These are phyloP conservation scores for Ctenomys sociabilis DNA, from an alignment of 2,113 vertebrate species.

Conservation along the genomic window DNA sequence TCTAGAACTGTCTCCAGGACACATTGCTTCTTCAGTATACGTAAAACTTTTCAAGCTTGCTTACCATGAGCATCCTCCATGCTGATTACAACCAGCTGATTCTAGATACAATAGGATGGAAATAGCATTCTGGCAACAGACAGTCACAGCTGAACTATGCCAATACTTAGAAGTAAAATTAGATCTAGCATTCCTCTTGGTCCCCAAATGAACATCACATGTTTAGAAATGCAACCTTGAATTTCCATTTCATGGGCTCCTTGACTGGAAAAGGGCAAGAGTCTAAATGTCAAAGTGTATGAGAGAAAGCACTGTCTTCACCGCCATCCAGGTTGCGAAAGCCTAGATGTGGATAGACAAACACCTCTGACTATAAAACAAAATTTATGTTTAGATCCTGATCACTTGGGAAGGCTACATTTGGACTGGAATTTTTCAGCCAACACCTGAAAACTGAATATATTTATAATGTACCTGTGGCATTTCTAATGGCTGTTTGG, in stretches of 20 bases:
- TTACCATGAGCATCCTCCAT: neutral
- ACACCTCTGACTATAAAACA: neutral
- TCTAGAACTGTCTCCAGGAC: neutral
- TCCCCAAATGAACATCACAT: neutral
- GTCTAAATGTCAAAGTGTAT: neutral
- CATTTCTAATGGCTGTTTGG: constrained; percentile 32
- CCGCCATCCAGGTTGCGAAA: neutral
- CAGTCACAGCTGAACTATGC: constrained; percentile 28
- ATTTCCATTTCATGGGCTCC: constrained; percentile 24
- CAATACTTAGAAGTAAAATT: constrained; percentile 22
- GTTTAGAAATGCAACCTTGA: constrained; percentile 23
- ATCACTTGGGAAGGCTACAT: neutral
- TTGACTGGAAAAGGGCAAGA: neutral
- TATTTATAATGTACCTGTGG: neutral
- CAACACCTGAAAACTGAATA: neutral
- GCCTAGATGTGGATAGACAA: neutral
- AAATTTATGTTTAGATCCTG: neutral
- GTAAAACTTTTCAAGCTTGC: neutral
- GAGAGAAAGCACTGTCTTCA: neutral
- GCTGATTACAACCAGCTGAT: neutral
- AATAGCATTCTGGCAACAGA: constrained; percentile 22
- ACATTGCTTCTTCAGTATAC: neutral
- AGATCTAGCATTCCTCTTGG: neutral
- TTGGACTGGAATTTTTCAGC: neutral
- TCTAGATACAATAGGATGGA: neutral